A percentile compares a stretch with the other conserved stretches of the same genome.
Evolutionary conservation across 2,888 invertebrate genomes (phyloP).

Genomic region (Lacanobia oleracea): DNA sequence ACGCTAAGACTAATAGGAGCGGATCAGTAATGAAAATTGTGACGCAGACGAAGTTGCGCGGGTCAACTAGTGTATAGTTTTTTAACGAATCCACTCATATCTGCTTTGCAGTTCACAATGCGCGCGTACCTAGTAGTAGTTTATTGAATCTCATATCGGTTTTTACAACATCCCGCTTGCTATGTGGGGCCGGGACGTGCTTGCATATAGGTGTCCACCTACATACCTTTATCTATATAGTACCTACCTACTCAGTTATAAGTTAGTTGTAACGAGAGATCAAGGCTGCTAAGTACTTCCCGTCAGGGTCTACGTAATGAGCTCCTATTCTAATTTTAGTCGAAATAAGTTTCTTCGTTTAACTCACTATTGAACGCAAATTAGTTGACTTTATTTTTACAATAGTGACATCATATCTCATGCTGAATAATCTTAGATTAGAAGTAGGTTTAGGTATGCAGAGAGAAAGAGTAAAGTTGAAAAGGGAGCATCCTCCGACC

Average conservation of each 20-base stretch:
- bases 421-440: background rate
- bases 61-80: background rate
- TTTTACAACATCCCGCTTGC: conserved; percentile 27
- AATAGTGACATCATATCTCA: background rate
- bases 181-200: background rate
- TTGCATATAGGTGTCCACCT: background rate
- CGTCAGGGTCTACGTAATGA: background rate
- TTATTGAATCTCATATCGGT: conserved; percentile 33
- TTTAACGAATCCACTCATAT: conserved; percentile 2
- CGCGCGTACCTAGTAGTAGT: conserved; percentile 21
- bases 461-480: no score
- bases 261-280: background rate
- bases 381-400: background rate
- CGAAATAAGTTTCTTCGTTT: background rate
- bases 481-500: no score
- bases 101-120: conserved; percentile 1
- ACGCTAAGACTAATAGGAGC: no score
- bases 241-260: background rate
- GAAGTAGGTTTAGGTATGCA: no score
- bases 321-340: background rate
- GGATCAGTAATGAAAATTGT: no score
- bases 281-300: background rate
- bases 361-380: background rate
- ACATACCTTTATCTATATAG: no score
- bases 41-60: no score